Base-by-base conservation (phyloP, 2,113 vertebrate genomes). In the Quiscalus mexicanus region DNA sequence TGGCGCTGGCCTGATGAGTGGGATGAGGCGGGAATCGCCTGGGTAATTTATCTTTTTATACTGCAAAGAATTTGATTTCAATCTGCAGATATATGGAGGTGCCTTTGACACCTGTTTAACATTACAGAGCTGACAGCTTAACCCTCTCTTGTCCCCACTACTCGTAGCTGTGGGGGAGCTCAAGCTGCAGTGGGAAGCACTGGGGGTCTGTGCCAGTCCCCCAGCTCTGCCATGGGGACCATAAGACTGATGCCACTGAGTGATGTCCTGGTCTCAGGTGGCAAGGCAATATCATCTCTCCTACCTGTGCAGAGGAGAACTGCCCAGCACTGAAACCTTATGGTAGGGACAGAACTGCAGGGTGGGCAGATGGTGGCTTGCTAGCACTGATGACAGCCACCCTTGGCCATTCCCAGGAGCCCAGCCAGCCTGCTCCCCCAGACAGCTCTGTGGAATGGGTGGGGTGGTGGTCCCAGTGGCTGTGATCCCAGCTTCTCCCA, bases 1-100 rank as follows among this genome's bases (percentile, higher is more conserved):
- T 99, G 98, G 98, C 97, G 98, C 98, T 98, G 98, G 97, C 97
- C 98, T 98, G 99, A 99, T 99, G 99, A 99, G 99, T 98, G 98
- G 99, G 98, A 99, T 97, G 98, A 97, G 98, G 98, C 97, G 98
- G 98, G 98, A 97, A 98, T 98, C 97, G 98, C 98, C 98, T 98
- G 98, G 98, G 98, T 98, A 98, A 98, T 98, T 98, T 98, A 98
- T 97, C 98, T 98, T 98, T 98, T 98, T 98, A 98, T 98, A 98
- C 97, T 96, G 98, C 98, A 94, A 98, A 95, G 98, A 97, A 98
- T 98, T 98, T 98, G 97, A 98, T 97, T 98, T 98, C 97, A 97
- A 90, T 98, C 97, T 97, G 98, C 98, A 98, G 98, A 98, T 99
- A 98, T 98, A 97, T 98, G 96, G 97, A 95, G 95, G 96, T 96